These are phyloP conservation scores for Acromyrmex heyeri DNA, from an alignment of 1,140 invertebrate genomes.

Conservation along the genomic window DNA sequence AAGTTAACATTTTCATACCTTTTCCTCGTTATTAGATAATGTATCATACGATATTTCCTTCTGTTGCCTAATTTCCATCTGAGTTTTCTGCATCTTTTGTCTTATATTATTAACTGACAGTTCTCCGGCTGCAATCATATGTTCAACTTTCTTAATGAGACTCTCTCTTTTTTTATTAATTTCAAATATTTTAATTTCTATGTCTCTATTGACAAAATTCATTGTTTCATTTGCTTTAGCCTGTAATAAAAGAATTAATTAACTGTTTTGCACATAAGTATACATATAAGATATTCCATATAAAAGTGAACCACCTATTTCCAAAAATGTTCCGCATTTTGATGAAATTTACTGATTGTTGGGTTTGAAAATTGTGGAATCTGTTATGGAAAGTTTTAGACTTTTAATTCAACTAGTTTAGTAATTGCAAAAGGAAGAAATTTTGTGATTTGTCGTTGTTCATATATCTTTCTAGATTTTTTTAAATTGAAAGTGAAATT, in stretches of 20 bases:
- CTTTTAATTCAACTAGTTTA: too few relatives aligned
- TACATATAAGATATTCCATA: neutral
- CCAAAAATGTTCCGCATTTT: too few relatives aligned
- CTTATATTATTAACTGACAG: conserved; percentile 59
- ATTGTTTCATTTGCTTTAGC: conserved; percentile 66
- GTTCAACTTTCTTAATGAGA: conserved; percentile 61
- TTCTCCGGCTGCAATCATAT: conserved; percentile 49
- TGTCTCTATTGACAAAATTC: conserved; percentile 73
- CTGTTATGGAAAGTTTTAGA: too few relatives aligned
- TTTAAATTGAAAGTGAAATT: too few relatives aligned
- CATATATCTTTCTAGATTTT: too few relatives aligned
- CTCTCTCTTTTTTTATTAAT: conserved; percentile 60
- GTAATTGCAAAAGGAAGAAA: too few relatives aligned
- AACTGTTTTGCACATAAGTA: too few relatives aligned
- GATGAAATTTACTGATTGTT: too few relatives aligned
- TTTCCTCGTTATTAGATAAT: conserved; percentile 64
- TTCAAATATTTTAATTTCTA: conserved; percentile 72
- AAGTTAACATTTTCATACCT: conserved; percentile 56
- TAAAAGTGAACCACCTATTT: too few relatives aligned
- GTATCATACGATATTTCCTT: conserved; percentile 51
- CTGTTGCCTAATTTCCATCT: conserved; percentile 56
- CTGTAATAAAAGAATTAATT: conserved; percentile 44
- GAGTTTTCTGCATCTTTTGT: conserved; percentile 34
- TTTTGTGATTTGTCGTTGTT: too few relatives aligned
- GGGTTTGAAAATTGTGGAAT: too few relatives aligned